Conservation (phyloP, 2,797 vertebrate species). For the Myotis findleyi region DNA sequence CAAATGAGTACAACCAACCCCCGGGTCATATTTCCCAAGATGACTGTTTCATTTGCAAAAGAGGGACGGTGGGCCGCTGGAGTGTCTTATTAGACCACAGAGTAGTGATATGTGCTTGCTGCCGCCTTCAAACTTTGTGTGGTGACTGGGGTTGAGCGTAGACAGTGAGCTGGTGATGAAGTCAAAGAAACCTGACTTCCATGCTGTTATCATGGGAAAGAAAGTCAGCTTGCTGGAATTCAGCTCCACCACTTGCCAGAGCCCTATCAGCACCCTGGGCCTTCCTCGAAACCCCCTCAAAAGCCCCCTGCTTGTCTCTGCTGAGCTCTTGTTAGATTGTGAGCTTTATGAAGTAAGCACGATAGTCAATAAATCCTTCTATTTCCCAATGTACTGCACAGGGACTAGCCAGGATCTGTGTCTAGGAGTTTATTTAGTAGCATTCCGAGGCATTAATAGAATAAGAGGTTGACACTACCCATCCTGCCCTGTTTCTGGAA, state of each 20-base stretch:
- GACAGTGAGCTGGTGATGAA: background rate
- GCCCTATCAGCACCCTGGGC: background rate
- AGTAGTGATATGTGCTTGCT: background rate
- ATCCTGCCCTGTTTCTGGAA: background rate
- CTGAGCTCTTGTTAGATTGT: background rate
- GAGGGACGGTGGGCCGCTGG: background rate
- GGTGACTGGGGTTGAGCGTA: accelerated
- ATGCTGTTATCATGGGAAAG: background rate
- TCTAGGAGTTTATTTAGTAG: background rate
- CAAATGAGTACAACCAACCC: background rate
- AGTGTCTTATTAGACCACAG: background rate
- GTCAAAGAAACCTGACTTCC: background rate
- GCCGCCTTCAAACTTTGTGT: background rate
- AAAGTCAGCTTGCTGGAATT: background rate
- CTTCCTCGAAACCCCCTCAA: background rate
- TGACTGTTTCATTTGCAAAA: background rate
- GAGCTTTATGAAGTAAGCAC: constrained; percentile 12
- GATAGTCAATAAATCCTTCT: background rate
- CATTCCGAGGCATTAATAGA: background rate
- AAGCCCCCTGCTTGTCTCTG: background rate
- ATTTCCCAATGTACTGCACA: background rate
- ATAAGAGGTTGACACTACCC: background rate
- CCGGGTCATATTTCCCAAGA: background rate
- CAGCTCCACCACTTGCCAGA: background rate
- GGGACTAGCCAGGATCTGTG: background rate